Conservation (phyloP, 1,140 invertebrate species). For the Brachionus rubens region DNA sequence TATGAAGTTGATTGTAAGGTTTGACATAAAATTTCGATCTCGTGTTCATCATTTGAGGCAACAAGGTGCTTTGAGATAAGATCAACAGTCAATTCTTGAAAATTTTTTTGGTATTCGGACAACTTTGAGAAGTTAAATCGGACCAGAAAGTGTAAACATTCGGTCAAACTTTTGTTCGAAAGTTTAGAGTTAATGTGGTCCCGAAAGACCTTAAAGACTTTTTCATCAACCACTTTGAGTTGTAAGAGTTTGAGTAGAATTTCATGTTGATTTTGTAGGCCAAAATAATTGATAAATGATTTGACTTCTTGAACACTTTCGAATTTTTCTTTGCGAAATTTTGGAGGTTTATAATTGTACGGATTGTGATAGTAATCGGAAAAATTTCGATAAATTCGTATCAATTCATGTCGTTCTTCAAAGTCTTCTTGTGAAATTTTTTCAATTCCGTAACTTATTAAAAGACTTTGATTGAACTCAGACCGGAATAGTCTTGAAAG, state of each 20-base stretch:
- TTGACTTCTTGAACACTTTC: conserved; percentile 10
- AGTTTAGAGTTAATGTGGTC: no score
- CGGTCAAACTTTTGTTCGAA: no score
- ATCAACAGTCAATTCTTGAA: background rate
- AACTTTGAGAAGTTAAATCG: background rate
- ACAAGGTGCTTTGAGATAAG: no score
- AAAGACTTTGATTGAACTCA: background rate
- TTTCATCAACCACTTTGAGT: background rate
- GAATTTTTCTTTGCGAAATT: conserved; percentile 12
- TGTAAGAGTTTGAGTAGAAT: background rate
- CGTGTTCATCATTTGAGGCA: background rate
- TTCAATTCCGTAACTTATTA: background rate
- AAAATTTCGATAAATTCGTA: conserved; percentile 9
- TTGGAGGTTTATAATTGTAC: background rate
- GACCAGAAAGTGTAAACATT: background rate
- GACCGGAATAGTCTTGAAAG: background rate
- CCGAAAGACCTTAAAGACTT: no score
- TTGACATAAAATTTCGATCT: background rate
- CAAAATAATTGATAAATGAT: background rate
- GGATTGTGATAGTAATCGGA: background rate
- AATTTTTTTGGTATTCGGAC: background rate
- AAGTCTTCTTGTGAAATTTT: background rate
- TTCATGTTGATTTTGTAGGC: background rate
- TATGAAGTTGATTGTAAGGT: background rate
- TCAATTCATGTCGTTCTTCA: background rate